phyloP scores from a whole-genome alignment of 2,888 invertebrate genomes.

The Lasioglossum marginatum region DNA sequence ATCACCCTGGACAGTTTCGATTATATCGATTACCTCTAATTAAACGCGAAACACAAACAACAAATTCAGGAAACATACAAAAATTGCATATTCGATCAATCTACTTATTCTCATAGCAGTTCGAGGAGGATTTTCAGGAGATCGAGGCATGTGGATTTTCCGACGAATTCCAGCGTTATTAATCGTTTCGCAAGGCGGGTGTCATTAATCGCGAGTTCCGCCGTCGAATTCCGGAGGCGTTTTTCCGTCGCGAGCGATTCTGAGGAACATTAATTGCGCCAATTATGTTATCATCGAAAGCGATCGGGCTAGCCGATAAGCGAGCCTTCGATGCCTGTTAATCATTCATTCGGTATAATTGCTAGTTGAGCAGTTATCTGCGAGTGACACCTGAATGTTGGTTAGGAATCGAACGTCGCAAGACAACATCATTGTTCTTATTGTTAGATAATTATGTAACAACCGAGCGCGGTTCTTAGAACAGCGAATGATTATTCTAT shows the following conservation, averaged over 20 bases:
- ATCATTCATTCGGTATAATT: slow-evolving; percentile 2
- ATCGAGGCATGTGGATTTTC: neutral
- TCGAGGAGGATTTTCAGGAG: neutral
- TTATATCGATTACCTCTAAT: neutral
- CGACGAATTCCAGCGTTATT: neutral
- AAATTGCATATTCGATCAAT: neutral
- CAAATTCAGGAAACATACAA: neutral
- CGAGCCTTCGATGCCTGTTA: neutral
- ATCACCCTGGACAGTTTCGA: neutral
- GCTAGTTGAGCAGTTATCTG: neutral
- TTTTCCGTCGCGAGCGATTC: neutral
- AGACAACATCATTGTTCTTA: neutral
- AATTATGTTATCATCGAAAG: slow-evolving; percentile 2
- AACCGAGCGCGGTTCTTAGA: neutral
- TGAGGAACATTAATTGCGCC: neutral
- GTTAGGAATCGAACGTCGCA: neutral
- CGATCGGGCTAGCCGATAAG: slow-evolving; percentile 4
- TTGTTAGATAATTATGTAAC: neutral
- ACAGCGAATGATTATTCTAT: neutral
- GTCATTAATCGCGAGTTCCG: neutral
- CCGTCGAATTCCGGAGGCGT: neutral
- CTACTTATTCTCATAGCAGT: neutral
- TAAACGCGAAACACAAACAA: neutral
- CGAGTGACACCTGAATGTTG: slow-evolving; percentile 13
- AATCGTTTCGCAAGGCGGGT: neutral